A percentile compares a stretch with the other conserved stretches of the same genome.
Conservation (phyloP, 2,113 vertebrate genomes). For the Xyliphius kryptos region DNA sequence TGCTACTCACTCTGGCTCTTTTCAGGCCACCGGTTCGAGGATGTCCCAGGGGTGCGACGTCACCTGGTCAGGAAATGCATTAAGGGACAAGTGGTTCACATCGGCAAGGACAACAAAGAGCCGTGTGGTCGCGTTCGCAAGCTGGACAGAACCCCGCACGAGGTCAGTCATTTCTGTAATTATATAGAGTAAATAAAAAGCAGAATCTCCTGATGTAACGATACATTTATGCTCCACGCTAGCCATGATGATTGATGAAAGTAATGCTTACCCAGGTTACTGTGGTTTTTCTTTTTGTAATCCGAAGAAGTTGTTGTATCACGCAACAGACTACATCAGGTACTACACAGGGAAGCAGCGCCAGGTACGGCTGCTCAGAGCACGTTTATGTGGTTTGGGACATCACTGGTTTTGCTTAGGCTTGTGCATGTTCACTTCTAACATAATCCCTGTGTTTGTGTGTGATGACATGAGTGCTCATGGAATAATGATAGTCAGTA, state of each 20-base stretch:
- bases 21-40: slow-evolving; percentile 80
- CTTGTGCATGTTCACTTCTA: too few species aligned
- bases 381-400: slow-evolving; percentile 4
- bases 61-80: slow-evolving; percentile 79
- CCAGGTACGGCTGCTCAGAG: slow-evolving; percentile 40
- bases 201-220: too few species aligned
- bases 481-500: too few species aligned
- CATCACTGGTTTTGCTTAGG: too few species aligned
- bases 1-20: not conserved
- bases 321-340: slow-evolving; percentile 18
- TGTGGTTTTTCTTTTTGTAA: too few species aligned
- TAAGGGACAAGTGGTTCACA: slow-evolving; percentile 65
- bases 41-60: slow-evolving; percentile 74
- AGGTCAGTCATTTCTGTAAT: slow-evolving; percentile 58
- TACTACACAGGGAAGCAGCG: slow-evolving; percentile 9
- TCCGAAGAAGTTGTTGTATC: slow-evolving; percentile 23
- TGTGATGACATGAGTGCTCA: too few species aligned
- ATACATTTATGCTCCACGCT: too few species aligned
- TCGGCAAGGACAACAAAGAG: slow-evolving; percentile 68
- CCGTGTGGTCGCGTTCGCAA: slow-evolving; percentile 60
- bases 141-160: slow-evolving; percentile 72
- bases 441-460: too few species aligned
- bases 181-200: not conserved
- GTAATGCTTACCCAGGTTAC: slow-evolving; percentile 7
- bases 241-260: not conserved